These are phyloP conservation scores for Orius insidiosus DNA, from an alignment of 1,140 invertebrate species.

Conservation along the genomic window DNA sequence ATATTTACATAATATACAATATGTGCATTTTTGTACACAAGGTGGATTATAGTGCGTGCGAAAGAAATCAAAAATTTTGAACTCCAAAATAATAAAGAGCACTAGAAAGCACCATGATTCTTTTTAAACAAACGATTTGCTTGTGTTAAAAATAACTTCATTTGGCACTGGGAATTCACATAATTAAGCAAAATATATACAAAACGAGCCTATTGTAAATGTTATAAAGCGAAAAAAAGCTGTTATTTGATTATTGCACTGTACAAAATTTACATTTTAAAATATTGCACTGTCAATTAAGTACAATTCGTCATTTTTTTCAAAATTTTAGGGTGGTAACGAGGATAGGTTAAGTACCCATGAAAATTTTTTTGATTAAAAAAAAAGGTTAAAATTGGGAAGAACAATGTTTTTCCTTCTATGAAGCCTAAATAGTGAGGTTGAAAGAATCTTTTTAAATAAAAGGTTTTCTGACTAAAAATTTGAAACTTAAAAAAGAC, in stretches of 20 bases:
- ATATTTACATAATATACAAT: too few species aligned
- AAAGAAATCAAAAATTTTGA: too few species aligned
- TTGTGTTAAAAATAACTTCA: constrained; percentile 1
- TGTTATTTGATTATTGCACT: constrained; percentile 2
- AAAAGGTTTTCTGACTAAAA: background rate
- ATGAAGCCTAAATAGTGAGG: background rate
- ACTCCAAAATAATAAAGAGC: too few species aligned
- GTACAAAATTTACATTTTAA: constrained; percentile 5
- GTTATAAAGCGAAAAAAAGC: background rate
- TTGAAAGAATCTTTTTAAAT: background rate
- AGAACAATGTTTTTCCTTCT: background rate
- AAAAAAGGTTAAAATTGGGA: too few species aligned
- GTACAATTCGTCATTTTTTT: background rate
- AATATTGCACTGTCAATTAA: background rate
- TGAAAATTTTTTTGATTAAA: background rate
- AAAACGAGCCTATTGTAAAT: background rate
- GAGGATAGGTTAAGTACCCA: background rate
- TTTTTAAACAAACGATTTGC: too few species aligned
- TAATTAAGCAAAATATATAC: constrained; percentile 1
- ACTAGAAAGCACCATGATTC: too few species aligned
- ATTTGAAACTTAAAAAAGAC: background rate
- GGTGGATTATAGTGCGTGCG: too few species aligned
- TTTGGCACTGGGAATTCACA: constrained; percentile 16
- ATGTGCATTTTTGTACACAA: too few species aligned
- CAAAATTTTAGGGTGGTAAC: background rate